Conservation (phyloP, 1,140 invertebrate genomes). For the Drosophila takahashii region DNA sequence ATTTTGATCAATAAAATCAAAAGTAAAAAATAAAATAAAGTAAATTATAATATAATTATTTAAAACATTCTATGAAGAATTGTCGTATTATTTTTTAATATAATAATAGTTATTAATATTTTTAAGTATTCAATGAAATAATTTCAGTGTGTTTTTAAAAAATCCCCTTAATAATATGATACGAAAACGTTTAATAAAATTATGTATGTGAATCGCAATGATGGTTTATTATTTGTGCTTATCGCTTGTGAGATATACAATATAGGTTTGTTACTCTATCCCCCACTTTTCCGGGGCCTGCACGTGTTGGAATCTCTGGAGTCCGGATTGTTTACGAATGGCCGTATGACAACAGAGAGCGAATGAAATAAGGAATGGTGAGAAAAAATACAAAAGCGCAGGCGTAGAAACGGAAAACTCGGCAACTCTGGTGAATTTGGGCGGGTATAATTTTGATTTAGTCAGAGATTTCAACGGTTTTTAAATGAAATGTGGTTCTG, state of each 20-base stretch:
- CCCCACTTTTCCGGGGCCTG: not conserved
- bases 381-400: conserved; percentile 39
- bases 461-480: conserved; percentile 16
- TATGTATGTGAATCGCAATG: not conserved
- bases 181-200: not conserved
- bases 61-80: no score
- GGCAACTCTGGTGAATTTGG: conserved; percentile 58
- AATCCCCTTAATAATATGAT: not conserved
- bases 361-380: conserved; percentile 17
- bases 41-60: no score
- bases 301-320: conserved; percentile 49
- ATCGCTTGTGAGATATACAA: not conserved
- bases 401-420: conserved; percentile 52
- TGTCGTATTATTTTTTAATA: no score
- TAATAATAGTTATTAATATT: not conserved
- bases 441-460: conserved; percentile 39
- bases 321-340: conserved; percentile 71
- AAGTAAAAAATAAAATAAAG: no score
- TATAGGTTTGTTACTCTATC: not conserved
- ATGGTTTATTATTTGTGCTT: not conserved
- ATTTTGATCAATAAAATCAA: no score
- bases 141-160: not conserved
- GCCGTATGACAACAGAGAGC: conserved; percentile 73
- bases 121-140: not conserved
- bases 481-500: not conserved